Evolutionary conservation across 2,113 vertebrate species (phyloP), one percentile per base, ranked within the genome.

Genomic region (Mionectes macconnelli): DNA sequence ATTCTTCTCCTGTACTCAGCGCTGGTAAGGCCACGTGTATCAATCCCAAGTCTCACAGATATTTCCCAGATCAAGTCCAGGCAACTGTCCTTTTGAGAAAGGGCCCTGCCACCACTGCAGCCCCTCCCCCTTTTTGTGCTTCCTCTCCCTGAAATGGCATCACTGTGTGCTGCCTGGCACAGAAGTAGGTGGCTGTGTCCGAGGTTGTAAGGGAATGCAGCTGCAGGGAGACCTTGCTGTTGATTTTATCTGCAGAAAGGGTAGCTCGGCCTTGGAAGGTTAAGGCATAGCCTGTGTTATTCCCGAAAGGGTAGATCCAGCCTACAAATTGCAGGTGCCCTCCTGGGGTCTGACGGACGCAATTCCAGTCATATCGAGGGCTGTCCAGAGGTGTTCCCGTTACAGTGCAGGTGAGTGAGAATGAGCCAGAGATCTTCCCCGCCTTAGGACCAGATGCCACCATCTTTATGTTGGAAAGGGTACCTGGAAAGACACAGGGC

Each of bases 271-370:
- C 53, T 83, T 68, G 59, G 70, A 94, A 94, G 18, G 4, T 1
- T 45, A 66, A 66, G 33, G 70, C 72, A 24, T 52, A 67, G 66
- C 77, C 87, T 19, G 87, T 94, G 72, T 94, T 94, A 30, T 91
- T 94, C 42, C 88, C 88, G 69, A 87, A 94, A 30, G 88, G 88
- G 73, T 94, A 94, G 72, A 87, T 83, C 92, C 92, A 94, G 28
- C 53, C 83, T 68, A 94, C 21, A 40, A 94, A 91, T 33, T 87
- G 83, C 60, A 94, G 67, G 12, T 83, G 22, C 14, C 92, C 92
- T 47, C 49, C 73, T 33, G 73, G 49, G 56, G 42, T 14, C 67
- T 87, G 92, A 22, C 84, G 88, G 19, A 91, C 78, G 30, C 4
- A 87, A 35, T 87, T 87, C 92, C 92, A 94, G 72, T 83, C 88